Evolutionary conservation across 2,888 invertebrate genomes (phyloP).

Genomic region (Megaustenia siamemsis): DNA sequence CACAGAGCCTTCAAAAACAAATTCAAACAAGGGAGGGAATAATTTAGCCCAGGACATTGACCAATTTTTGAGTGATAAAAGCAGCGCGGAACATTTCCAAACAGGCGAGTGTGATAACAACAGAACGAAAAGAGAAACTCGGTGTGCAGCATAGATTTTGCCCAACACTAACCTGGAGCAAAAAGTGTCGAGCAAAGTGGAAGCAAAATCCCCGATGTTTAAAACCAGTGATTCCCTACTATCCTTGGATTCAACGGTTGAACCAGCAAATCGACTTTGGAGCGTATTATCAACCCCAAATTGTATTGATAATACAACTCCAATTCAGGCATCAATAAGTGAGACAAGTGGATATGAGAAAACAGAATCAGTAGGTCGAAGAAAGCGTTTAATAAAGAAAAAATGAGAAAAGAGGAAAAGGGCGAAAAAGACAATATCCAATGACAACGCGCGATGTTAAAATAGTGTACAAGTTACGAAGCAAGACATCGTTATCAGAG

Average conservation of each 20-base stretch:
- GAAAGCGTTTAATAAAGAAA: background rate
- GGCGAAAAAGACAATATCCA: background rate
- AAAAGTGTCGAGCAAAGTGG: background rate
- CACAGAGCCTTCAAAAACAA: background rate
- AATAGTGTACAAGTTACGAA: conserved; percentile 2
- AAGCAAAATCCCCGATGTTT: background rate
- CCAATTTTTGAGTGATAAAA: too few relatives aligned
- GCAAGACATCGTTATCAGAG: background rate
- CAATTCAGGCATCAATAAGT: background rate
- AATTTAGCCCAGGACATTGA: too few relatives aligned
- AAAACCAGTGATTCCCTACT: background rate
- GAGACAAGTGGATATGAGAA: background rate
- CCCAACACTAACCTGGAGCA: too few relatives aligned
- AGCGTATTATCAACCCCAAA: too few relatives aligned
- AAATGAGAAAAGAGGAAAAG: background rate
- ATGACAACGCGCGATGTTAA: background rate
- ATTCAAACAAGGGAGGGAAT: background rate
- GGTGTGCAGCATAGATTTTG: too few relatives aligned
- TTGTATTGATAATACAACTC: background rate
- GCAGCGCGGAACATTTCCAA: too few relatives aligned
- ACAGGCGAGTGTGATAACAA: too few relatives aligned
- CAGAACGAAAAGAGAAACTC: too few relatives aligned
- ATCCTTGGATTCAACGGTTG: background rate
- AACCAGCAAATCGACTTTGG: background rate
- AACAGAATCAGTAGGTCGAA: background rate